Evolutionary conservation across 1,140 invertebrate species (phyloP).

Genomic region (Vanessa tameamea): DNA sequence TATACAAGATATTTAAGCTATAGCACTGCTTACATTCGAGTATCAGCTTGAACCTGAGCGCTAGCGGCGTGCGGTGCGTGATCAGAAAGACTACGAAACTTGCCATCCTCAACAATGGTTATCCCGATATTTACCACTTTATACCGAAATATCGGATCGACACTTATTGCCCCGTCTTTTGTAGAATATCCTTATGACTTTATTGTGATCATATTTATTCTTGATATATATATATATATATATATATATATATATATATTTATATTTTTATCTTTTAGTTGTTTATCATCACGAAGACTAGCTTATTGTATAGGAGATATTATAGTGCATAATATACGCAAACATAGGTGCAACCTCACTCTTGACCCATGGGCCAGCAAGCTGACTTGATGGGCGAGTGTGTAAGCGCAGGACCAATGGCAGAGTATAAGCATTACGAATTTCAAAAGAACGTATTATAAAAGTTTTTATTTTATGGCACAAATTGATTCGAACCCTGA

Average conservation of each 20-base stretch:
- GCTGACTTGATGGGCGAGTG: too few relatives aligned
- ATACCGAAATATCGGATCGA: constrained; percentile 28
- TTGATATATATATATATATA: neutral
- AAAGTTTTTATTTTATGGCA: too few relatives aligned
- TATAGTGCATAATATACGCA: too few relatives aligned
- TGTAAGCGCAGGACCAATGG: too few relatives aligned
- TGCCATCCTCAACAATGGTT: constrained; percentile 32
- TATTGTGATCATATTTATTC: constrained; percentile 8
- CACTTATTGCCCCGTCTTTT: constrained; percentile 20
- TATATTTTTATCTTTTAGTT: neutral
- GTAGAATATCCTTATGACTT: constrained; percentile 15
- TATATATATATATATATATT: neutral
- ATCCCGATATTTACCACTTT: constrained; percentile 29
- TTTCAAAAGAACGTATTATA: too few relatives aligned
- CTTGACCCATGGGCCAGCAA: too few relatives aligned
- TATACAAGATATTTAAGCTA: neutral
- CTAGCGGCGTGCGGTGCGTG: constrained; percentile 42
- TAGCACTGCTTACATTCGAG: neutral
- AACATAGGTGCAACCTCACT: too few relatives aligned
- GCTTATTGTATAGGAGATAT: neutral
- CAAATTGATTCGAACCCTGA: too few relatives aligned
- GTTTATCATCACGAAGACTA: neutral
- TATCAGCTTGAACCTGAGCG: neutral
- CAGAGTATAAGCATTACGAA: too few relatives aligned
- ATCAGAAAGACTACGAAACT: constrained; percentile 47